Base-by-base conservation (phyloP, 2,888 invertebrate genomes). In the Sturmia bella region DNA sequence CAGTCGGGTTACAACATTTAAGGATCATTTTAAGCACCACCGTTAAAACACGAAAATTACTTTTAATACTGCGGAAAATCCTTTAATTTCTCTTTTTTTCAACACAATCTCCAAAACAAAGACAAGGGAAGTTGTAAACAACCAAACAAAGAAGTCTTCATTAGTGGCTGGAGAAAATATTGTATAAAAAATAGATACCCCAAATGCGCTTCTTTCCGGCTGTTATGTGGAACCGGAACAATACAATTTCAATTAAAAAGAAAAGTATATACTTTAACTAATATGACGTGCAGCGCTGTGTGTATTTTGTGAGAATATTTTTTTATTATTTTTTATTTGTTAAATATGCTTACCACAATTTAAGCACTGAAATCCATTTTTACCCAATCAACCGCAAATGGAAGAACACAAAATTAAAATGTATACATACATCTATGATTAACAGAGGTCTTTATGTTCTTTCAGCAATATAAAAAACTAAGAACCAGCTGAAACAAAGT, bases 61-160 rank as follows among this genome's bases (percentile, higher is more conserved):
- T 12, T 73, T 79, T 66, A 68, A 79, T 73, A 75, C 78, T 82
- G 84, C 84, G 83, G 84, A 85, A 85, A 85, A 85, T 85, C 81
- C 85, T 77, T 80, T 79, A 80, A 83, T 78, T 70, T 57, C 12
- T 1, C 41, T 50, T 56, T 66, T 21, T 24, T 19, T 5, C 17
- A 39, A 19, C 56, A 57, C 37, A 37, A 61, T 48, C 32, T 32
- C 32, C 27, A 7, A 72, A 13, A 54, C 12, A 48, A 1, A 68
- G 7, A 52, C 13, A 32, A 66, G 56, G 56, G 61, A 76, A 68
- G 56, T 64, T 41, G 57, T 45, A 19, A 70, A 15, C n/a, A 63
- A 68, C 32, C 13, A 37, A 3, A 61, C 24, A 66, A 59, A 68
- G 48, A 74, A 52, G 39, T 59, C 59, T 76, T 54, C 59, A 61